A percentile compares a stretch with the other conserved stretches of the same genome.
Evolutionary conservation across 1,140 invertebrate genomes (phyloP).

Genomic region (Galleria mellonella): DNA sequence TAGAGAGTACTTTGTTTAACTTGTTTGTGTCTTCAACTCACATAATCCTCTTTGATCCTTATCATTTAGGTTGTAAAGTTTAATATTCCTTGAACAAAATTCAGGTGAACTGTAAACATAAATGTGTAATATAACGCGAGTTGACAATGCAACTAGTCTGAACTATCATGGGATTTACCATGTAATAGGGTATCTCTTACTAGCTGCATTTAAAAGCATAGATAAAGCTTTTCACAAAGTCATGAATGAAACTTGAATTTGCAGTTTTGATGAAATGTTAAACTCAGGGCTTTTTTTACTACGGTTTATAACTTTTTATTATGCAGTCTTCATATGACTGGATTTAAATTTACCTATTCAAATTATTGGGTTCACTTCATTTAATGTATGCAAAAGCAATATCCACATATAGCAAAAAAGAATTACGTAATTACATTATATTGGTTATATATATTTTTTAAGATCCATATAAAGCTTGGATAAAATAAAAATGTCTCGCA

Average conservation of each 20-base stretch:
- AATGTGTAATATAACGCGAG: conserved; percentile 26
- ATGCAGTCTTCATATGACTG: too few species aligned
- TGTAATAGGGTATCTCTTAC: conserved; percentile 52
- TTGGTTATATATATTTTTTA: too few species aligned
- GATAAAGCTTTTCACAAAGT: conserved; percentile 39
- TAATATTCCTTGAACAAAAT: not conserved
- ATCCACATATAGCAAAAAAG: too few species aligned
- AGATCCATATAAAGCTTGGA: too few species aligned
- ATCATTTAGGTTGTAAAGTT: conserved; percentile 9
- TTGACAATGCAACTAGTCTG: conserved; percentile 62
- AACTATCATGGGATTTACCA: conserved; percentile 62
- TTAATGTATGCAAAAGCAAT: too few species aligned
- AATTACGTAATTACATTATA: too few species aligned
- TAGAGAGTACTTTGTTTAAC: conserved; percentile 31
- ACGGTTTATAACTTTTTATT: too few species aligned
- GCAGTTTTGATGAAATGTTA: too few species aligned
- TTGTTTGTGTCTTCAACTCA: conserved; percentile 1
- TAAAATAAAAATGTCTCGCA: not conserved
- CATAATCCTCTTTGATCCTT: not conserved
- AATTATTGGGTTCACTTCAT: too few species aligned
- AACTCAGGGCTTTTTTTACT: too few species aligned
- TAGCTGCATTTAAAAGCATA: conserved; percentile 37
- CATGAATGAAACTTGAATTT: conserved; percentile 27
- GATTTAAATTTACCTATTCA: too few species aligned
- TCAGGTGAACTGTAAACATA: conserved; percentile 10